Base-by-base conservation (phyloP, 2,888 invertebrate species). In the Drosophila neoperkinsi region DNA sequence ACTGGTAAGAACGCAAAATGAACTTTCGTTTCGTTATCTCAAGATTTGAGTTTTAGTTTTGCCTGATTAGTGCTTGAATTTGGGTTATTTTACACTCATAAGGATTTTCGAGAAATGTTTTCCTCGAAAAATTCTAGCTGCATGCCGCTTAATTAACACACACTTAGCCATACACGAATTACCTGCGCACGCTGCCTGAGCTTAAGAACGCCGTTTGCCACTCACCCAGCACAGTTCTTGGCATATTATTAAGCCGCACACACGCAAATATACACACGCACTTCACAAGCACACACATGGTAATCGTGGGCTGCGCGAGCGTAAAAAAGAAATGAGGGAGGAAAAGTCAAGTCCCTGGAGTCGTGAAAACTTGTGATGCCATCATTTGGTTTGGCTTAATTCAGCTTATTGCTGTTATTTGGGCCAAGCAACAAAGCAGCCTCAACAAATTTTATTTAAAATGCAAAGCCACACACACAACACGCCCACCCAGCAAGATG, bases 1-100 rank as follows among this genome's bases (percentile, higher is more conserved):
- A 85, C 85, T 77, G 85, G 85, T 86, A 86, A 86, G 85, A 86
- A 85, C 83, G 88, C 86, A 86, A 88, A 77, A 88, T 81, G 68
- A 71, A 80, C 64, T 81, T 83, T 78, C 67, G 75, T 81, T 82
- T 87, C 36, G 60, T 68, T 41, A 50, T 56, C n/a, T 38, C 50
- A 31, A 67, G 56, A 57, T 63, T 58, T 53, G 57, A 57, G 60
- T 63, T 71, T 63, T 34, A 25, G 28, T 57, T 55, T 36, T 64
- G 69, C 66, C 46, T 73, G 63, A 51, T 33, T 62, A 63, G 62
- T 46, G 49, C 31, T 31, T 49, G 25, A 36, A n/a, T 28, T 61
- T 46, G 50, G 51, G 41, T 67, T 43, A 53, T 55, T 52, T 51
- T 38, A 60, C n/a, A 43, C 30, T 28, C 16, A 4, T 13, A 30